phyloP scores from a whole-genome alignment of 2,113 vertebrate species.

The Ia io region DNA sequence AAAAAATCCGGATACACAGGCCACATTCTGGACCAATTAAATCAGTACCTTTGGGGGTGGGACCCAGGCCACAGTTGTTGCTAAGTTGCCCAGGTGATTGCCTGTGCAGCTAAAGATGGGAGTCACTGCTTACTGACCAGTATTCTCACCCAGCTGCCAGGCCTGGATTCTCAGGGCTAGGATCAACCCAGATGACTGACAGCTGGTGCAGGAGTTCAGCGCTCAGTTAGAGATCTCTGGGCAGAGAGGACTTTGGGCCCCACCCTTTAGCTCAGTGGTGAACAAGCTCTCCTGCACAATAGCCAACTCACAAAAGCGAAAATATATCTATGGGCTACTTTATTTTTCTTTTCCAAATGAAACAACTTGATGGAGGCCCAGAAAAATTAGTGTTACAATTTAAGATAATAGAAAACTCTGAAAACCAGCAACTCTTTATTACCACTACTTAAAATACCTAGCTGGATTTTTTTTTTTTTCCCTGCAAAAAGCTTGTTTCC shows the following conservation, averaged over 20 bases:
- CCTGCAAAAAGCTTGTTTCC: too few species aligned
- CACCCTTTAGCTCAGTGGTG: neutral
- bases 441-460: neutral
- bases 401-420: neutral
- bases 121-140: neutral
- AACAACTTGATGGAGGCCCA: neutral
- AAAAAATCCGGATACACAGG: neutral
- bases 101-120: neutral
- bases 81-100: neutral
- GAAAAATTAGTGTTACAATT: neutral
- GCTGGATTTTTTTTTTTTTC: too few species aligned
- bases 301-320: neutral
- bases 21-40: neutral
- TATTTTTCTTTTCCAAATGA: neutral
- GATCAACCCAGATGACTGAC: neutral
- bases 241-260: neutral
- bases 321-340: neutral
- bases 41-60: neutral
- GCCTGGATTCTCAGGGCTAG: neutral
- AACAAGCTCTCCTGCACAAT: neutral
- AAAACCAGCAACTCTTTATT: neutral
- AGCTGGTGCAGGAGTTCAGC: neutral
- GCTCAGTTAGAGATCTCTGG: neutral
- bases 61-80: neutral
- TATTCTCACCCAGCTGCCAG: neutral